Evolutionary conservation across 2,797 vertebrate genomes (phyloP).

Genomic region (Pseudochirops cupreus): DNA sequence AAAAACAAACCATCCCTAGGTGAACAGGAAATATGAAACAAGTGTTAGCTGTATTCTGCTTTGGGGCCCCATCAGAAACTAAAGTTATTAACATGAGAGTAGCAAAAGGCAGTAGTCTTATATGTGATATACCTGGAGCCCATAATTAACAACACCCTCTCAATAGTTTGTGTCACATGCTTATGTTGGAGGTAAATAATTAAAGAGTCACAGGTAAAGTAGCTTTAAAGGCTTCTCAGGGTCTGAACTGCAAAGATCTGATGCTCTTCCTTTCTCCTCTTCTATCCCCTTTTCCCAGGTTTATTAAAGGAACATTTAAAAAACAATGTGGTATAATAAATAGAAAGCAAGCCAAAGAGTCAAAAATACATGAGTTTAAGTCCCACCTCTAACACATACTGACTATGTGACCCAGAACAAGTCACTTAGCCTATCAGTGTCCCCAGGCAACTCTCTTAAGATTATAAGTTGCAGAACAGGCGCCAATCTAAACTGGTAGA

Average conservation of each 20-base stretch:
- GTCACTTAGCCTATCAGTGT: background rate
- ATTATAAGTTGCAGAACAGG: background rate
- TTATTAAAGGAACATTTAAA: background rate
- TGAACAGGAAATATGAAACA: background rate
- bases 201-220: background rate
- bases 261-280: background rate
- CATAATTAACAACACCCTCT: background rate
- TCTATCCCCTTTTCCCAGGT: background rate
- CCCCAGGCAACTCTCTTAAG: background rate
- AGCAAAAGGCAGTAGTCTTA: background rate
- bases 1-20: background rate
- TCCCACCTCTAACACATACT: background rate
- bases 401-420: background rate
- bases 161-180: background rate
- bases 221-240: background rate
- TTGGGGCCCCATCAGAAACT: background rate
- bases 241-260: background rate
- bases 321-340: background rate
- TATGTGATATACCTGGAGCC: background rate
- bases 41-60: background rate
- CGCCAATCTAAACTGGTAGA: background rate
- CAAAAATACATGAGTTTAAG: background rate
- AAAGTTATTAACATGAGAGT: background rate
- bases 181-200: background rate
- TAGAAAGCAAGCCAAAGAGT: background rate